Evolutionary conservation across 2,888 invertebrate species (phyloP), one percentile per base, ranked within the genome.

Genomic region (Iphiclides podalirius): DNA sequence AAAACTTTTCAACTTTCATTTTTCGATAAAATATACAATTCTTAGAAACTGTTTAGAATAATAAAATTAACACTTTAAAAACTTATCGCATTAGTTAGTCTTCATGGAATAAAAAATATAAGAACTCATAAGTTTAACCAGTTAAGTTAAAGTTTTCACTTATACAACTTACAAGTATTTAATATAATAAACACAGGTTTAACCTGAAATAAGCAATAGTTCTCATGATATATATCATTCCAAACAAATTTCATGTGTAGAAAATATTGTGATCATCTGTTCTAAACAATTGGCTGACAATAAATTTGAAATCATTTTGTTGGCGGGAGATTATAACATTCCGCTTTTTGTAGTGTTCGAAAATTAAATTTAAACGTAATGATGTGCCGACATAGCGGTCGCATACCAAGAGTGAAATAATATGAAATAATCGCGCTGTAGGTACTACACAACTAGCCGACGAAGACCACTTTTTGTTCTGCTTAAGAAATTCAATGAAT

Each of bases 401-500:
- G 31, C 31, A 31, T 31, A 31, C 31, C 31, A 31, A 12, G 12
- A 31, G 31, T 12, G 11, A 11, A 31, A 31, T 41, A 36, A 40
- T 28, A 28, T 47, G 16, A 14, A 37, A 43, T 34, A 33, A 43
- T 43, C 20, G 37, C 42, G 13, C 31, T 36, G 17, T n/a, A 4
- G 4, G 31, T 15, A 15, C n/a, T 12, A 23, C 37, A 17, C 13
- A 6, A 14, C 20, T 41, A 31, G 36, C 33, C 20, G 20, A 37
- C 33, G n/a, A 23, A 33, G 37, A 42, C 42, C 33, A 31, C 37
- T 48, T 48, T 48, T 48, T 48, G 23, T 48, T 20, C 41, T 28
- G 28, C 36, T 13, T 33, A 42, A 38, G 37, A 31, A 44, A 54
- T 46, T 43, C 39, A 52, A 48, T 54, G 48, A 54, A 42, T 40